Conservation (phyloP, 1,140 invertebrate genomes). For the Fopius arisanus region DNA sequence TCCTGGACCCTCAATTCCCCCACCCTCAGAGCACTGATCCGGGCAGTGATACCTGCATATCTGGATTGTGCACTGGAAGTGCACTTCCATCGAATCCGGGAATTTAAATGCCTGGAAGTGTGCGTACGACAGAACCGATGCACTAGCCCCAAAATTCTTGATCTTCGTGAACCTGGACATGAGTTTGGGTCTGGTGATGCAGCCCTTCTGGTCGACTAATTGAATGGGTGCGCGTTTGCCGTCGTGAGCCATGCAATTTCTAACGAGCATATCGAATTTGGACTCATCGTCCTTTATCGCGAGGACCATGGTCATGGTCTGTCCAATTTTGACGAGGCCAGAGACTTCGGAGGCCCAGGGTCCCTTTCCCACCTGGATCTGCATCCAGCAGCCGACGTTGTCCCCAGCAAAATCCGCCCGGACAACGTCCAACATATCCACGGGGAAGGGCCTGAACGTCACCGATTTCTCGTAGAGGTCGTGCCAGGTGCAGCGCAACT, state of each 20-base stretch:
- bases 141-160: slow-evolving; percentile 92
- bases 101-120: slow-evolving; percentile 97
- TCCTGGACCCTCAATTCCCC: slow-evolving; percentile 59
- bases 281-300: slow-evolving; percentile 96
- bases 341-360: slow-evolving; percentile 96
- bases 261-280: slow-evolving; percentile 94
- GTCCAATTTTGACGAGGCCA: slow-evolving; percentile 92
- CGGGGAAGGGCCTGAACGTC: slow-evolving; percentile 92
- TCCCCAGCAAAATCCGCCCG: slow-evolving; percentile 93
- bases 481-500: slow-evolving; percentile 93
- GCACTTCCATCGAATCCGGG: slow-evolving; percentile 95
- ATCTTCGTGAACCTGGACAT: slow-evolving; percentile 96
- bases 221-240: slow-evolving; percentile 94
- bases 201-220: slow-evolving; percentile 91
- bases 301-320: slow-evolving; percentile 96
- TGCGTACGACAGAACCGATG: slow-evolving; percentile 89
- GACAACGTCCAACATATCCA: slow-evolving; percentile 94
- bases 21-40: slow-evolving; percentile 81
- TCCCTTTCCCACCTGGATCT: slow-evolving; percentile 93
- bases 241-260: slow-evolving; percentile 94
- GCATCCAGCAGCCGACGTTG: slow-evolving; percentile 96
- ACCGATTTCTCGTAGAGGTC: slow-evolving; percentile 96
- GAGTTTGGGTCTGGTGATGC: slow-evolving; percentile 88
- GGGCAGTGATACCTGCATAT: slow-evolving; percentile 93
- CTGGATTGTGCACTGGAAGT: slow-evolving; percentile 95